Evolutionary conservation across 2,888 invertebrate species (phyloP).

Genomic region (Neoitamus cyanurus): DNA sequence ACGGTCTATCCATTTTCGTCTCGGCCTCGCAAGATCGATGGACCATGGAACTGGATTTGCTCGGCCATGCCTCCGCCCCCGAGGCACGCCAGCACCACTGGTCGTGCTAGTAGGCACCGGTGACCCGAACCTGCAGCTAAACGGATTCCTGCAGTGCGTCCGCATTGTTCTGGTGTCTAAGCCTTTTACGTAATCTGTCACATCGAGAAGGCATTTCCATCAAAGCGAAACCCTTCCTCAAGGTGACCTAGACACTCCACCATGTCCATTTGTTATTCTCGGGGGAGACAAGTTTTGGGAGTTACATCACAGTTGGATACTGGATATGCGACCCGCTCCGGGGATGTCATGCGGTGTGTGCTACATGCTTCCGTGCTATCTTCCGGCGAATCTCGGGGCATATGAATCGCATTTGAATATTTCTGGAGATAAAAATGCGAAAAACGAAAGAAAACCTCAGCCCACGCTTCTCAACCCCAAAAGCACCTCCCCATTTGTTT

Average conservation of each 20-base stretch:
- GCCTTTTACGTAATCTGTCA: slow-evolving; percentile 32
- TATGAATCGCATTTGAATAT: slow-evolving; percentile 37
- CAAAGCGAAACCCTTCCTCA: slow-evolving; percentile 7
- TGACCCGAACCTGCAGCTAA: not conserved
- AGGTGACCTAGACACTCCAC: not conserved
- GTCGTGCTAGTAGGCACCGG: not conserved
- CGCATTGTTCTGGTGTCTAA: slow-evolving; percentile 18
- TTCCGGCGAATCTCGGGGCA: not conserved
- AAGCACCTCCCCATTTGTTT: not conserved
- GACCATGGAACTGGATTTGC: not conserved
- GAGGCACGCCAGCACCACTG: too few species aligned
- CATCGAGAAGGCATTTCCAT: slow-evolving; percentile 25
- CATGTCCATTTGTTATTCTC: slow-evolving; percentile 36
- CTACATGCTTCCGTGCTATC: slow-evolving; percentile 3
- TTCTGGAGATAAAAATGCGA: slow-evolving; percentile 31
- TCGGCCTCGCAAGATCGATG: not conserved
- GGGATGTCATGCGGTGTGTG: slow-evolving; percentile 10
- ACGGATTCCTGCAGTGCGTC: slow-evolving; percentile 3
- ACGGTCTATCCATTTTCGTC: not conserved
- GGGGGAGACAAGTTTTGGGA: not conserved
- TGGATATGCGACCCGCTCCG: slow-evolving; percentile 11
- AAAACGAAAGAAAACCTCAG: slow-evolving; percentile 4
- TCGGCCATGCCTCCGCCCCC: not conserved
- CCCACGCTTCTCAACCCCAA: not conserved
- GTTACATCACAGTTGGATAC: not conserved